Evolutionary conservation across 1,140 invertebrate genomes (phyloP).

Genomic region (Eriocheir sinensis): DNA sequence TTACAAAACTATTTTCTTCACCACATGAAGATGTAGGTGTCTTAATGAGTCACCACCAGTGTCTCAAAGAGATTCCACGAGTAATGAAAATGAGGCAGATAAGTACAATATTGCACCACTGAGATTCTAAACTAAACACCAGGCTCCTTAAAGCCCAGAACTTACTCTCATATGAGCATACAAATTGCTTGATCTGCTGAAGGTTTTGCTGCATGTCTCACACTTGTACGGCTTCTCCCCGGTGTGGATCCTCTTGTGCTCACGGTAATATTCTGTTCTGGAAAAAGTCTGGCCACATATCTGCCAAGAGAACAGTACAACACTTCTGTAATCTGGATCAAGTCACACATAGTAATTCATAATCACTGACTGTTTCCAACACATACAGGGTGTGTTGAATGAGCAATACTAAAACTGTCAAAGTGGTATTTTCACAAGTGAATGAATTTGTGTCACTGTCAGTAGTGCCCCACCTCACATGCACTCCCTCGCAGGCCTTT

Average conservation of each 20-base stretch:
- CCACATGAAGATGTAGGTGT: no score
- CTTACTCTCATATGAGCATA: slow-evolving; percentile 72
- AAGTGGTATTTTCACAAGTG: no score
- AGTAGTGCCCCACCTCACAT: slow-evolving; percentile 72
- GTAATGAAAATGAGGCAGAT: no score
- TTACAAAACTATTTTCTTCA: no score
- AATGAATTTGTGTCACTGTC: no score
- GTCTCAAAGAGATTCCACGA: no score
- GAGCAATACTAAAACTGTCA: no score
- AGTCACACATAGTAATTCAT: not conserved
- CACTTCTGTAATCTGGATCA: not conserved
- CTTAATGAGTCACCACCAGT: no score
- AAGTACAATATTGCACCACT: no score
- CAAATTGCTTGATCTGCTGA: slow-evolving; percentile 68
- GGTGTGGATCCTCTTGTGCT: slow-evolving; percentile 70
- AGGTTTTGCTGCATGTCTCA: slow-evolving; percentile 68
- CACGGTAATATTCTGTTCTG: slow-evolving; percentile 68
- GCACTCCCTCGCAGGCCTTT: slow-evolving; percentile 73
- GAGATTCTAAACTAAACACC: no score
- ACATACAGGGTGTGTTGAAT: no score
- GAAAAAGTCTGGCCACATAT: slow-evolving; percentile 72
- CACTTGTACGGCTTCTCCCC: slow-evolving; percentile 72
- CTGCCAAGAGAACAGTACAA: slow-evolving; percentile 31
- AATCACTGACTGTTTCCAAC: not conserved
- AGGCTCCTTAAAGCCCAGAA: no score